Base-by-base conservation (phyloP, 2,113 vertebrate species). In the Cheirogaleus medius region DNA sequence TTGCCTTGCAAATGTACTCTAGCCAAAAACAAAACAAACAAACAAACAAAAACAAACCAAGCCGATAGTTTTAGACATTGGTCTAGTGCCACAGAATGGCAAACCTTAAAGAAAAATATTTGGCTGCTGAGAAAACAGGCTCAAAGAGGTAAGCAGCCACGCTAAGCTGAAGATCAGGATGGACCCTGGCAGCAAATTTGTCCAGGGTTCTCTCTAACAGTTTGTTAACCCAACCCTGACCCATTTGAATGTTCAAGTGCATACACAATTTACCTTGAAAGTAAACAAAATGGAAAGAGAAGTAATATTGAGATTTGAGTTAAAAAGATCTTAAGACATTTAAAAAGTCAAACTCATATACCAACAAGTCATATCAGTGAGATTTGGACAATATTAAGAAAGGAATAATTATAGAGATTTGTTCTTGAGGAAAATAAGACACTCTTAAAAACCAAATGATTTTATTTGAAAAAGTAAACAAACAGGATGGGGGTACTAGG, bases 311-410 rank as follows among this genome's bases (percentile, higher is more conserved):
- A 93, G 54, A 73, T 58, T 58, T 91, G 47, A 18, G 44, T 91
- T 87, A 74, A 88, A 96, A 88, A 93, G 54, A 84, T 52, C 34
- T 77, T 32, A 91, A 96, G 39, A 92, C 9, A 60, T 78, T 68
- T 68, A 68, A 78, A 96, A 95, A 95, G 89, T 56, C n/a, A 94
- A 95, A 91, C 15, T 66, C 39, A 56, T 83, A 77, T 56, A 97
- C 47, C 34, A 96, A 74, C 64, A 96, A 85, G 25, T 78, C 21
- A 82, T 1, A 89, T 47, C 47, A 89, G 32, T 81, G 47, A 77
- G 44, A 90, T 90, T 77, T 44, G 91, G 54, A 81, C 52, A 91
- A 12, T 71, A 74, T 64, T 18, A 69, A 42, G 71, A 97, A 93
- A 93, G 10, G 25, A 93, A 88, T 80, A 95, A 91, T 86, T 71